Conservation (phyloP, 2,888 invertebrate species). For the Hyposoter dolosus region DNA sequence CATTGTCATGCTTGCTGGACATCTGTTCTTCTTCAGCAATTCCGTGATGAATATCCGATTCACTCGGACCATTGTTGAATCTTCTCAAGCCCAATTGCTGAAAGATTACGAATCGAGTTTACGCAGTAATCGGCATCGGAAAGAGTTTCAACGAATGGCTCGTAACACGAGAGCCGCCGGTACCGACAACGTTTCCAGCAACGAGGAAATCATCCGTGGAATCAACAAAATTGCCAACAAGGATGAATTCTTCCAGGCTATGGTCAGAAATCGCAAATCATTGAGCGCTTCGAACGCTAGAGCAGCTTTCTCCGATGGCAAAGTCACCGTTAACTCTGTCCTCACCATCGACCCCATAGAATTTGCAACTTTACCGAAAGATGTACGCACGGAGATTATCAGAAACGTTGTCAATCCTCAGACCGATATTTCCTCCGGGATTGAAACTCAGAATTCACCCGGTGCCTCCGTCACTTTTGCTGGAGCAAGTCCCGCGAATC, state of each 20-base stretch:
- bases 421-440: neutral
- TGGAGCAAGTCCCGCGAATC: neutral
- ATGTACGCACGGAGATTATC: conserved; percentile 46
- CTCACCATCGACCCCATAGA: conserved; percentile 65
- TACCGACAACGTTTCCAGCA: conserved; percentile 62
- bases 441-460: neutral
- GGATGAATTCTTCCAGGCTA: conserved; percentile 62
- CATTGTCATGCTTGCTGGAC: conserved; percentile 67
- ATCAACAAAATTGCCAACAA: conserved; percentile 67
- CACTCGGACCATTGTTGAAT: conserved; percentile 73
- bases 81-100: conserved; percentile 73
- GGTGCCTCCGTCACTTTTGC: neutral
- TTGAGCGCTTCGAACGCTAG: conserved; percentile 54
- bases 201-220: conserved; percentile 74
- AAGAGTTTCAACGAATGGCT: conserved; percentile 71
- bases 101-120: conserved; percentile 75
- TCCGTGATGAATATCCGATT: conserved; percentile 73
- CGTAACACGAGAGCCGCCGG: conserved; percentile 65
- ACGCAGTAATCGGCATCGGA: conserved; percentile 73
- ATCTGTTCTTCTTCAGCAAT: conserved; percentile 76
- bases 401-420: conserved; percentile 21
- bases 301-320: conserved; percentile 53
- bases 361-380: conserved; percentile 61
- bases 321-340: conserved; percentile 55
- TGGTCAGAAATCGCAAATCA: conserved; percentile 63